Evolutionary conservation across 2,797 vertebrate species (phyloP), one percentile per base, ranked within the genome.

Genomic region (Channallabes apus): DNA sequence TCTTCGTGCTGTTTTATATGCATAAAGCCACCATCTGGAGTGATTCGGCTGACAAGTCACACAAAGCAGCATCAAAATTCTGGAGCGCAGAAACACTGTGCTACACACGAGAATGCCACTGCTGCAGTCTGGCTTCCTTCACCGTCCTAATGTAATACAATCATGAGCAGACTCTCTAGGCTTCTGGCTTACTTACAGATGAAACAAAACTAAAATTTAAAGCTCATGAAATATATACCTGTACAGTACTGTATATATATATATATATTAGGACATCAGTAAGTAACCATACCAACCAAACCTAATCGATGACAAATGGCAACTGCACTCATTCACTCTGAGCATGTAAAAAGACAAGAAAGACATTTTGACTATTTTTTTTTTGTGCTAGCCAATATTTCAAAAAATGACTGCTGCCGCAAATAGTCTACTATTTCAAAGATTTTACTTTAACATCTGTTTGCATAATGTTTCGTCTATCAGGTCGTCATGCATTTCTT

Each of bases 1-100:
- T n/a, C 4, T 41, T 20, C 32, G 27, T 58, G 46, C 79, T 27
- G 71, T 59, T 67, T 82, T 56, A 68, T 51, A 75, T 64, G 71
- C 61, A 18, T 27, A 56, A 61, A 79, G 65, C 75, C 29, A 17
- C 35, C 75, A 79, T 20, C 58, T 64, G 75, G 75, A 86, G 73
- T 78, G 64, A 78, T 54, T 56, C 61, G 51, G 22, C 68, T 73
- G 82, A 64, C 67, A 80, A 64, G 77, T 80, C 84, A 54, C 77
- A 80, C 41, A 77, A 84, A 82, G 61, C 59, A 58, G 29, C 22
- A 65, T 65, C 41, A 7, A 80, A 73, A 80, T 76, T 75, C 68
- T 75, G 62, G 6, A 29, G 76, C 9, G 56, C 51, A 79, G 20
- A 58, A 46, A 75, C n/a, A 65, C 41, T 27, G 35, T 51, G n/a